Evolutionary conservation across 2,888 invertebrate genomes (phyloP).

Genomic region (Microctonus hyperodae): DNA sequence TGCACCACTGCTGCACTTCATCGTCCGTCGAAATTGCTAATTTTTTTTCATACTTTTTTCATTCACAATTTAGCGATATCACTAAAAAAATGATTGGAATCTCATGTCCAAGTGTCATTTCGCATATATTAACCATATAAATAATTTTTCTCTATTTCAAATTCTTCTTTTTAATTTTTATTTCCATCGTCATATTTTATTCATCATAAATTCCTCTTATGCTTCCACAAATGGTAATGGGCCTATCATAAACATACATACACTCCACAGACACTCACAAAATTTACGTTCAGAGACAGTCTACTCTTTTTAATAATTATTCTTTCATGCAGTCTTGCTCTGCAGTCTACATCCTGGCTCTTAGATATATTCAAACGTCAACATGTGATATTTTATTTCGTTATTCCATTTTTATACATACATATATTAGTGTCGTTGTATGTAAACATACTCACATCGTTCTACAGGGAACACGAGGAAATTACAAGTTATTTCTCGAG

Average conservation of each 20-base stretch:
- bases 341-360: neutral
- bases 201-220: neutral
- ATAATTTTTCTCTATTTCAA: too few species aligned
- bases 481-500: slow-evolving; percentile 12
- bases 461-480: neutral
- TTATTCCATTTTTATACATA: neutral
- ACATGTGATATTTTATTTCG: slow-evolving; percentile 16
- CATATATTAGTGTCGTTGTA: slow-evolving; percentile 9
- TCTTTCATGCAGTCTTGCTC: slow-evolving; percentile 1
- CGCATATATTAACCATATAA: neutral
- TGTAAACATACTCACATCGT: neutral
- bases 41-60: neutral
- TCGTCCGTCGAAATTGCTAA: neutral
- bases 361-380: slow-evolving; percentile 19
- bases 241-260: neutral
- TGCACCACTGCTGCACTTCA: neutral
- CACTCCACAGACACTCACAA: neutral
- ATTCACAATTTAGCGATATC: neutral
- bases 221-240: neutral
- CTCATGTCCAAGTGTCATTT: neutral
- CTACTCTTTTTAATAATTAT: slow-evolving; percentile 6
- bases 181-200: neutral
- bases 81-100: neutral
- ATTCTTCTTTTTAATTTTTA: too few species aligned
- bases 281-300: neutral